phyloP scores from a whole-genome alignment of 2,797 vertebrate species.

The Enteromius paludinosus region DNA sequence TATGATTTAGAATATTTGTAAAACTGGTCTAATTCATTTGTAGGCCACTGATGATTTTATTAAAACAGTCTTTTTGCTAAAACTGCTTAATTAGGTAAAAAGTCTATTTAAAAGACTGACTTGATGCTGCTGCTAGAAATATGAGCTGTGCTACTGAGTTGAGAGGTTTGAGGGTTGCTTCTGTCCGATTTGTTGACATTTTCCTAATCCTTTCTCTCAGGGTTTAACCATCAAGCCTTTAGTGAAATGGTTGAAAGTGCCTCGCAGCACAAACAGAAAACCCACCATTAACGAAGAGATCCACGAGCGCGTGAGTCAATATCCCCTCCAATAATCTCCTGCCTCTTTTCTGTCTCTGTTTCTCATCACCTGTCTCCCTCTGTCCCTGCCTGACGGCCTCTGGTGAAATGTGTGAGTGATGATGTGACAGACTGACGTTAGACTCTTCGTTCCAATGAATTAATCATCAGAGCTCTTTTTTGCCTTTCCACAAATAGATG shows the following conservation, averaged over 20 bases:
- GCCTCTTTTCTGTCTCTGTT: conserved; percentile 10
- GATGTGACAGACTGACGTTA: conserved; percentile 37
- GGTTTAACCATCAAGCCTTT: conserved; percentile 96
- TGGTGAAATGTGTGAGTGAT: conserved; percentile 29
- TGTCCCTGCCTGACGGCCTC: conserved; percentile 3
- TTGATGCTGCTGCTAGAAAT: neutral
- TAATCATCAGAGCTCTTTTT: conserved; percentile 59
- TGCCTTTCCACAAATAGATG: conserved; percentile 34
- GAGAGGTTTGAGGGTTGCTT: neutral
- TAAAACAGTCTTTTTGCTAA: neutral
- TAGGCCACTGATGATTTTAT: neutral
- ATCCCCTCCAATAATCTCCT: neutral
- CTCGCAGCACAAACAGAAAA: conserved; percentile 91
- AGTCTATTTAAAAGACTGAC: neutral
- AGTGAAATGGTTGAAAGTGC: conserved; percentile 95
- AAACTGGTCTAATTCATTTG: neutral
- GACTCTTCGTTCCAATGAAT: conserved; percentile 54
- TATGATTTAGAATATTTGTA: too few relatives aligned
- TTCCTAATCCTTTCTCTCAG: conserved; percentile 67
- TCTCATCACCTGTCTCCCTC: conserved; percentile 22
- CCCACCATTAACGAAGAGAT: conserved; percentile 95
- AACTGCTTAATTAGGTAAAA: neutral
- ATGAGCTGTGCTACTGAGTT: neutral
- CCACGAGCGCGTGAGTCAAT: conserved; percentile 87
- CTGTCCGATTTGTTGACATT: conserved; percentile 26